phyloP scores from a whole-genome alignment of 2,113 vertebrate genomes.

The Sciurus niger region DNA sequence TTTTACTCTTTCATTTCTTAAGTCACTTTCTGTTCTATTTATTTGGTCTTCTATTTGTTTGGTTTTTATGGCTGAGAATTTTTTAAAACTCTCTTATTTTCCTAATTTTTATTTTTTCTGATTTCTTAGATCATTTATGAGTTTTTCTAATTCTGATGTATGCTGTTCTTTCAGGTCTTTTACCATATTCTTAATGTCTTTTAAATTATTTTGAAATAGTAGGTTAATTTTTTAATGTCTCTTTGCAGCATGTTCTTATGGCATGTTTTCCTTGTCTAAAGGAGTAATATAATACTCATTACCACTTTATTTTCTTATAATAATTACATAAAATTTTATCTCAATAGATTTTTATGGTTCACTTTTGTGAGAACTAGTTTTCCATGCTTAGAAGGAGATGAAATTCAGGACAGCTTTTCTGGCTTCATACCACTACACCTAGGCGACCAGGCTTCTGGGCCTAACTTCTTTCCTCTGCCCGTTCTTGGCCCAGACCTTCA shows the following conservation, averaged over 20 bases:
- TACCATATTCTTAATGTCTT: background rate
- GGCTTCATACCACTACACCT: background rate
- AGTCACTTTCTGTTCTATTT: background rate
- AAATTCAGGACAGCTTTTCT: background rate
- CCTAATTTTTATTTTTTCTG: background rate
- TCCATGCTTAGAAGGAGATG: background rate
- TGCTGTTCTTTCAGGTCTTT: background rate
- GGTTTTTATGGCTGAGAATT: conserved; percentile 11
- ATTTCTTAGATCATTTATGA: background rate
- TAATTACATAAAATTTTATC: background rate
- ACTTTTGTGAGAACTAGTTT: conserved; percentile 26
- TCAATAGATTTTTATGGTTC: background rate
- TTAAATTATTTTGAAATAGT: conserved; percentile 1
- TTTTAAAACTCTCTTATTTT: background rate
- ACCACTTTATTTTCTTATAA: background rate
- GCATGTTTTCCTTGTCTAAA: background rate
- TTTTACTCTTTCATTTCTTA: background rate
- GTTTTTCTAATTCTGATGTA: background rate
- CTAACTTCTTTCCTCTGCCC: background rate
- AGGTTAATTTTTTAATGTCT: background rate
- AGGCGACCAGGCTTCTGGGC: background rate
- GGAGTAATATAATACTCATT: background rate
- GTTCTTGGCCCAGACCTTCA: background rate
- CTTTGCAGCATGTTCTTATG: background rate
- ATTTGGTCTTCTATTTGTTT: conserved; percentile 47